Conservation (phyloP, 2,113 vertebrate species). For the Hydropotes inermis region DNA sequence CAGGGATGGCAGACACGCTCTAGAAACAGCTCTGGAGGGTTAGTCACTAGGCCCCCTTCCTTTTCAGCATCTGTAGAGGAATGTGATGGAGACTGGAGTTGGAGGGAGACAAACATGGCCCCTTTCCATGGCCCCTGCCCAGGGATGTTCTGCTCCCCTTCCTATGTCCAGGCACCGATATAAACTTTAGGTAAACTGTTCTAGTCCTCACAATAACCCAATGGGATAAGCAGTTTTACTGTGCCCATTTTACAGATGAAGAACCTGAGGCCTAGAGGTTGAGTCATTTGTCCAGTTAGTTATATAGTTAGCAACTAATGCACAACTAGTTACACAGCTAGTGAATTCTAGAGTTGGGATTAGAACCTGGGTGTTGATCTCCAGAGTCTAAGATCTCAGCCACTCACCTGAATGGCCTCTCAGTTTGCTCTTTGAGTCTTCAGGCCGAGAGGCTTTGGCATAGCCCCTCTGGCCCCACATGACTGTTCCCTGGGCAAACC, state of each 20-base stretch:
- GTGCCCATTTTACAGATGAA: background rate
- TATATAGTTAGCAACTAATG: background rate
- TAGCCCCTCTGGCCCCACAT: rapidly evolving
- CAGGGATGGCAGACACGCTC: rapidly evolving
- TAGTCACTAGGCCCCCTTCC: background rate
- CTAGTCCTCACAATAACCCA: background rate
- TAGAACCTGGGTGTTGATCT: background rate
- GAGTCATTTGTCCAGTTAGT: background rate
- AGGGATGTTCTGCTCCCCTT: background rate
- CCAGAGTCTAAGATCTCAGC: background rate
- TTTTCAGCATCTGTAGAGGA: background rate
- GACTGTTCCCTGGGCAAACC: background rate
- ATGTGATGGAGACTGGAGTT: background rate
- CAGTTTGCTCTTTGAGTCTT: background rate
- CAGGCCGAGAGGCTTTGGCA: background rate
- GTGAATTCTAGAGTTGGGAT: background rate
- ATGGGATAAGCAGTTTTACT: background rate
- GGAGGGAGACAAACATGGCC: background rate
- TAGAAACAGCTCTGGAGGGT: background rate
- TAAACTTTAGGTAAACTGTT: background rate
- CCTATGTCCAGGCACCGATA: background rate
- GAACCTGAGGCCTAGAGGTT: background rate
- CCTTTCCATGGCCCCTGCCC: background rate
- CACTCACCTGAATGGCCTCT: background rate
- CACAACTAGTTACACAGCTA: background rate